A percentile compares a stretch with the other conserved stretches of the same genome.
These are phyloP conservation scores for Nansenia antarctica DNA, from an alignment of 2,113 vertebrate species.

Conservation along the genomic window DNA sequence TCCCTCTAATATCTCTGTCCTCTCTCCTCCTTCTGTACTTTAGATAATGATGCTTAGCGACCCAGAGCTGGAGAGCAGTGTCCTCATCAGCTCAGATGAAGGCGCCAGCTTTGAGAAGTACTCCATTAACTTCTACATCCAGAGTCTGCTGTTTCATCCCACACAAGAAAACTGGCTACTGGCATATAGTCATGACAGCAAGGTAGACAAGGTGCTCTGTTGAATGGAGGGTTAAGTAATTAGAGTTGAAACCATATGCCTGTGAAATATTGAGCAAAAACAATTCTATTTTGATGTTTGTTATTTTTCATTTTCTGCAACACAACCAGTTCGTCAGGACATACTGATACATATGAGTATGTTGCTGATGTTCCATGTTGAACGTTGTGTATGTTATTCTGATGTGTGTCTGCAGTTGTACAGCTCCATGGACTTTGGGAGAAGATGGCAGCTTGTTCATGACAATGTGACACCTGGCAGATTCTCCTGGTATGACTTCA, in stretches of 20 bases:
- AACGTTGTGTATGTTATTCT: too few species aligned
- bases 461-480: conserved; percentile 92
- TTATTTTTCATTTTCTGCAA: neutral
- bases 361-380: neutral
- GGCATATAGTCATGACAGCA: conserved; percentile 92
- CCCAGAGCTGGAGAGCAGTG: conserved; percentile 91
- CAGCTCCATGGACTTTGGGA: conserved; percentile 93
- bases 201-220: conserved; percentile 73
- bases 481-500: conserved; percentile 90
- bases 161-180: conserved; percentile 94
- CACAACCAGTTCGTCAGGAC: neutral
- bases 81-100: conserved; percentile 95
- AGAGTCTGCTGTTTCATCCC: conserved; percentile 94
- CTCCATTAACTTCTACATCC: conserved; percentile 89
- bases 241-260: neutral
- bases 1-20: conserved; percentile 27
- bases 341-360: neutral
- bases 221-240: conserved; percentile 13
- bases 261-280: conserved; percentile 9
- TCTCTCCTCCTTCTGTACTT: conserved; percentile 46
- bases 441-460: conserved; percentile 92
- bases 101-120: conserved; percentile 95
- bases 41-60: conserved; percentile 97
- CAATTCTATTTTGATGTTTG: neutral
- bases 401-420: conserved; percentile 81